These are phyloP conservation scores for Melipona bicolor DNA, from an alignment of 2,888 invertebrate genomes.

Conservation along the genomic window DNA sequence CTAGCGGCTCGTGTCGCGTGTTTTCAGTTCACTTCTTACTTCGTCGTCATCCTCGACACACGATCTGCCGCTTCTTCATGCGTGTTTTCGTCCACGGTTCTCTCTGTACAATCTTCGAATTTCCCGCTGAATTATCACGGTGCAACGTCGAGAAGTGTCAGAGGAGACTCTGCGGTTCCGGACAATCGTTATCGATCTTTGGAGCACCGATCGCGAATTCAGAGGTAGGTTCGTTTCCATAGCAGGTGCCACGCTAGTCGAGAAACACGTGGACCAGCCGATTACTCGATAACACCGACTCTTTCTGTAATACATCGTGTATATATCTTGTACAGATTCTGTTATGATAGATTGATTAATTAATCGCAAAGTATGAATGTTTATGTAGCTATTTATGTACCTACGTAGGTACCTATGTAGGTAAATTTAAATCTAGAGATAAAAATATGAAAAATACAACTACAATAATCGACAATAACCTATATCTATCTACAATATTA, in stretches of 20 bases:
- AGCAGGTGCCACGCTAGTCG: conserved; percentile 30
- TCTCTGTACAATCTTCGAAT: neutral
- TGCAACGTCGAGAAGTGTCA: conserved; percentile 20
- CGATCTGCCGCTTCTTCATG: conserved; percentile 18
- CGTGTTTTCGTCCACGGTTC: conserved; percentile 19
- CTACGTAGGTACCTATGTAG: too few relatives aligned
- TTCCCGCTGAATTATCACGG: conserved; percentile 7
- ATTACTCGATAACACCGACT: conserved; percentile 12
- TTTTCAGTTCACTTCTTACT: conserved; percentile 24
- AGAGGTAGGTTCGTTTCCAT: conserved; percentile 12
- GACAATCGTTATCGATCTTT: neutral
- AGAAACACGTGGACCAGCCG: conserved; percentile 47
- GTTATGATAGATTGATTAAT: neutral
- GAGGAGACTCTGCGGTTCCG: neutral
- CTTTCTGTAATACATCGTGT: neutral
- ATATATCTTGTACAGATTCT: neutral
- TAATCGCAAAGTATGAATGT: neutral
- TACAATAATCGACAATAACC: neutral
- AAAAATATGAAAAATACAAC: neutral
- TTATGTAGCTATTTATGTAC: neutral
- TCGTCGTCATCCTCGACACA: conserved; percentile 18
- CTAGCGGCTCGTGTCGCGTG: conserved; percentile 71
- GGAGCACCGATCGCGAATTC: neutral
- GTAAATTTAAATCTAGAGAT: too few relatives aligned
- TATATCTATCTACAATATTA: neutral